Percentiles rank a stretch among this genome's conserved stretches.
phyloP scores from a whole-genome alignment of 2,797 vertebrate species.

The Aplochiton taeniatus region DNA sequence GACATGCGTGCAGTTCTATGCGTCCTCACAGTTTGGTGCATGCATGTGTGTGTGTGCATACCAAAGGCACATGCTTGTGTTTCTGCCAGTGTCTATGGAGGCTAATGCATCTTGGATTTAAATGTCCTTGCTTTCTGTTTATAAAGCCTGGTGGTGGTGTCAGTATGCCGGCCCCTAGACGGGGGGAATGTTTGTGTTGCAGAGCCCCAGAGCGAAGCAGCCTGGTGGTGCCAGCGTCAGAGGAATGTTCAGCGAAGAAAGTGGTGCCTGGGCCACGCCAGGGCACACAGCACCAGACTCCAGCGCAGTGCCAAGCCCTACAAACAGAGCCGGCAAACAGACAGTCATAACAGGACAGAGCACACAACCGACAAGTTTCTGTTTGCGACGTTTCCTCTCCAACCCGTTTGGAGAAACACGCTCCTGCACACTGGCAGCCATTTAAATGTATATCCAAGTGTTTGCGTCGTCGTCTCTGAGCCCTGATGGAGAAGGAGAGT shows the following conservation, averaged over 20 bases:
- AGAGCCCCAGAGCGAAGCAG: neutral
- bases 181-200: neutral
- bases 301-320: conserved; percentile 1
- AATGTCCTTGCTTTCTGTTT: too few species aligned
- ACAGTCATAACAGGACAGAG: neutral
- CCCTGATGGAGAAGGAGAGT: too few species aligned
- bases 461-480: too few species aligned
- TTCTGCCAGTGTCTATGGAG: neutral
- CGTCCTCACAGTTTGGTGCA: neutral
- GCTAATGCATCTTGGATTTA: neutral
- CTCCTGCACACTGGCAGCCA: too few species aligned
- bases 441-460: too few species aligned
- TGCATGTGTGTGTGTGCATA: neutral
- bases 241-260: conserved; percentile 21
- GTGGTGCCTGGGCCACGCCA: conserved; percentile 2
- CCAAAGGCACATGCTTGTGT: neutral
- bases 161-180: neutral
- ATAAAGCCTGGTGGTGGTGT: neutral
- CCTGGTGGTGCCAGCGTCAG: conserved; percentile 1
- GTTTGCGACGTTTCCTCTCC: too few species aligned
- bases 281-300: neutral
- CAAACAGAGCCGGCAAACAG: neutral
- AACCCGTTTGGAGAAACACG: too few species aligned
- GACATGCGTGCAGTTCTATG: neutral
- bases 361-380: neutral